Base-by-base conservation (phyloP, 2,888 invertebrate species). In the Mystacides longicornis region DNA sequence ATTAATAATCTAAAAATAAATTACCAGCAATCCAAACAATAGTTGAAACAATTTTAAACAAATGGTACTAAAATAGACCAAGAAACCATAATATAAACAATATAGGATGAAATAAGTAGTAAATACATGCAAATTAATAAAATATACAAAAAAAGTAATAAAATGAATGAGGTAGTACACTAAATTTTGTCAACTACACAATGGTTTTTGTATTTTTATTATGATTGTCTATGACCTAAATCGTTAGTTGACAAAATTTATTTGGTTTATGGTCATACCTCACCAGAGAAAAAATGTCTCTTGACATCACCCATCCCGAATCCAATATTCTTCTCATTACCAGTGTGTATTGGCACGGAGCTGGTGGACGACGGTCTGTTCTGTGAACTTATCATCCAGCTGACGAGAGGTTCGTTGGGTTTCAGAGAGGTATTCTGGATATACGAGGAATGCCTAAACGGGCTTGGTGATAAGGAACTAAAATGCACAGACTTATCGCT, bases 241-340 rank as follows among this genome's bases (percentile, higher is more conserved):
- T n/a, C 16, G 37, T 37, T 37, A 37, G 37, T 37, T 37, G 37
- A 37, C 37, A 37, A 37, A 37, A 37, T 45, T 45, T 45, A 20
- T n/a, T 14, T 11, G 45, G 18, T 20, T 45, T 19, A 49, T 46
- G 45, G 16, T 46, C 58, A 56, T 77, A 77, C 77, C 77, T 77
- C 76, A 77, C 76, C 77, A 74, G 72, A 71, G 73, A 76, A 75
- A 68, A 75, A 75, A 74, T 74, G 72, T 54, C 19, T 43, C 54
- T 54, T 54, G 54, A 49, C 49, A n/a, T 52, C 27, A n/a, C 11
- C 5, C 47, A 37, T 31, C 14, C 19, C 33, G 18, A 42, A 19
- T 23, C 20, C 43, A 19, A 37, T 37, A 22, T 43, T 21, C 31
- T 37, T 33, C n/a, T 16, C 23, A 22, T 49, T 37, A 42, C 31